Evolutionary conservation across 1,140 invertebrate genomes (phyloP).

Genomic region (Diorhabda carinulata): DNA sequence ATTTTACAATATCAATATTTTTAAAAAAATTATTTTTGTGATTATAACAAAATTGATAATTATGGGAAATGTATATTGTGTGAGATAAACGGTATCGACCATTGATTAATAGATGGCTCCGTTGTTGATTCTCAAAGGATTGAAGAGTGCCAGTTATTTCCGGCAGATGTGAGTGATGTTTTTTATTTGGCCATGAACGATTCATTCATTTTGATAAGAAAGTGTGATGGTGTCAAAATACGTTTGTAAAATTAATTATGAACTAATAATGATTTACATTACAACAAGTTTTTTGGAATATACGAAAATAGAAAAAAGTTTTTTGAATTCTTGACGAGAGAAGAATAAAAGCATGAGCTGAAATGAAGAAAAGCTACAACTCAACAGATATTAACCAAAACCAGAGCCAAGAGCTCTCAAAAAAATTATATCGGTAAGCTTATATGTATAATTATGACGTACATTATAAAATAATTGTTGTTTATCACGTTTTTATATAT

Average conservation of each 20-base stretch:
- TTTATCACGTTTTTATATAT: background rate
- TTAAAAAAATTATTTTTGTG: no score
- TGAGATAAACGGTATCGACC: no score
- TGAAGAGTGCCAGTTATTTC: conserved; percentile 22
- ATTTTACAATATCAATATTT: no score
- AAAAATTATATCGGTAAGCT: conserved; percentile 46
- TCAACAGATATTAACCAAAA: conserved; percentile 44
- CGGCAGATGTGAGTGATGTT: conserved; percentile 31
- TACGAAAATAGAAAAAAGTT: conserved; percentile 35
- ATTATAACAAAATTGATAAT: no score
- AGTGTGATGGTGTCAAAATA: conserved; percentile 47
- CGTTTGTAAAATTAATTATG: conserved; percentile 43
- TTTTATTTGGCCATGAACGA: conserved; percentile 29
- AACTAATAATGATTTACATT: conserved; percentile 41
- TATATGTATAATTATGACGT: conserved; percentile 3
- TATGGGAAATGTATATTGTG: no score
- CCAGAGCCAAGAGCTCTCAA: conserved; percentile 45
- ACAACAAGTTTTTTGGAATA: conserved; percentile 28
- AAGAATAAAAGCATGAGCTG: conserved; percentile 42
- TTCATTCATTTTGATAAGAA: conserved; percentile 43
- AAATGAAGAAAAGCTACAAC: conserved; percentile 48
- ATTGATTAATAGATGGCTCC: background rate
- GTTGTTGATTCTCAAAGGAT: background rate
- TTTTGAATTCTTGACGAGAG: conserved; percentile 46
- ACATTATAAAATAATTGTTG: background rate